Base-by-base conservation (phyloP, 1,140 invertebrate species). In the Medauroidea extradentata region DNA sequence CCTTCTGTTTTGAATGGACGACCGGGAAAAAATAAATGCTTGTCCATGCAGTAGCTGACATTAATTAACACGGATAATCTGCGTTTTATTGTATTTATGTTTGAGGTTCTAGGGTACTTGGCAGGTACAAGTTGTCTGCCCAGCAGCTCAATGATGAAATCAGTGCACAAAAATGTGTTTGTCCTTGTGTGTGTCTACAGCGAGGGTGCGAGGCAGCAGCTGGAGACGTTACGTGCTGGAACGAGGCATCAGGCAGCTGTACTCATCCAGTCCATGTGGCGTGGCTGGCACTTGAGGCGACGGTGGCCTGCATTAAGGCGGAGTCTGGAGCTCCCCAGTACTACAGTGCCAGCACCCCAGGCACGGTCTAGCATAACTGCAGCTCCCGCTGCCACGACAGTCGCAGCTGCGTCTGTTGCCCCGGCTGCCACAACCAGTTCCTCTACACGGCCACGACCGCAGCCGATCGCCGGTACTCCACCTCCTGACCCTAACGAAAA, bases 171-270 rank as follows among this genome's bases (percentile, higher is more conserved):
- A n/a, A n/a, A n/a, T n/a, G n/a, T n/a, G n/a, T n/a, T n/a, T n/a
- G n/a, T n/a, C n/a, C n/a, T n/a, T n/a, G n/a, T n/a, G n/a, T 52
- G 21, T 44, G 19, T 19, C 43, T 44, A 19, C 60, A 96, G 93
- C 77, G 94, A 97, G 76, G 90, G 91, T 7, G 92, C 94, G 61
- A 81, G 94, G 16, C 94, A 96, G 76, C 83, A 91, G 62, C 75
- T 95, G 49, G 94, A 96, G 76, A 83, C 85, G 59, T 75, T 93
- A 63, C 79, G 93, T 52, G 83, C 83, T 13, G 86, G 89, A 55
- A 90, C 85, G 1, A 79, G 91, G 2, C 83, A 88, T 60, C 82
- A 84, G 62, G 90, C 91, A 1, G 92, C 93, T 0, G 71, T 77
- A 9, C 65, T 83, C 5, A 88, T 93, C 65, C 86, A 97, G 77